Conservation (phyloP, 2,888 invertebrate species). For the Falcaria lacertinaria region DNA sequence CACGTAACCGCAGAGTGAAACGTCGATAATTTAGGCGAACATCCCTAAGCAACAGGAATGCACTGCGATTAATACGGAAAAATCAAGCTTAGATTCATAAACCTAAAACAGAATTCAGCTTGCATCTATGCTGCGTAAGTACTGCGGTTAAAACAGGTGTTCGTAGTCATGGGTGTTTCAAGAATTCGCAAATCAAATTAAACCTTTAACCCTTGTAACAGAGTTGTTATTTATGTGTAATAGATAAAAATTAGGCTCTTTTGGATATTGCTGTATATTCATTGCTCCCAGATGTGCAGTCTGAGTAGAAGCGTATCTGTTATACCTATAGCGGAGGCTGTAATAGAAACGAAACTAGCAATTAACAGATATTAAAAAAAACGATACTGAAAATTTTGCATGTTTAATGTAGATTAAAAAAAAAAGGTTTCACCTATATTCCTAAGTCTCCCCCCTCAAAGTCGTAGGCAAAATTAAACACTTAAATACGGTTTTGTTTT, state of each 20-base stretch:
- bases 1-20: conserved; percentile 58
- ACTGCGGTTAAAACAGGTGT: conserved; percentile 76
- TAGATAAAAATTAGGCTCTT: conserved; percentile 26
- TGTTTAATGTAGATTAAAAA: too few relatives aligned
- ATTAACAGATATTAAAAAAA: conserved; percentile 68
- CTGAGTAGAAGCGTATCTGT: conserved; percentile 55
- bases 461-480: too few relatives aligned
- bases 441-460: too few relatives aligned
- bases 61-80: conserved; percentile 25
- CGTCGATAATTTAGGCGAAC: conserved; percentile 78
- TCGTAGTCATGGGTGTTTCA: conserved; percentile 53
- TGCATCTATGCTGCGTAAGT: conserved; percentile 36
- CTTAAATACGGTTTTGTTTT: too few relatives aligned
- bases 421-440: too few relatives aligned
- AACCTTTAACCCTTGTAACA: conserved; percentile 6
- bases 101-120: conserved; percentile 25
- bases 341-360: conserved; percentile 63
- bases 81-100: conserved; percentile 13
- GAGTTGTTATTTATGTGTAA: conserved; percentile 19
- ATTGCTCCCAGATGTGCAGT: conserved; percentile 78
- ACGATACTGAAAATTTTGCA: too few relatives aligned
- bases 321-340: conserved; percentile 55
- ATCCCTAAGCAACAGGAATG: conserved; percentile 75
- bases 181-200: conserved; percentile 7
- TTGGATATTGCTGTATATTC: conserved; percentile 31